Evolutionary conservation across 2,797 vertebrate genomes (phyloP).

Genomic region (Diceros bicornis): DNA sequence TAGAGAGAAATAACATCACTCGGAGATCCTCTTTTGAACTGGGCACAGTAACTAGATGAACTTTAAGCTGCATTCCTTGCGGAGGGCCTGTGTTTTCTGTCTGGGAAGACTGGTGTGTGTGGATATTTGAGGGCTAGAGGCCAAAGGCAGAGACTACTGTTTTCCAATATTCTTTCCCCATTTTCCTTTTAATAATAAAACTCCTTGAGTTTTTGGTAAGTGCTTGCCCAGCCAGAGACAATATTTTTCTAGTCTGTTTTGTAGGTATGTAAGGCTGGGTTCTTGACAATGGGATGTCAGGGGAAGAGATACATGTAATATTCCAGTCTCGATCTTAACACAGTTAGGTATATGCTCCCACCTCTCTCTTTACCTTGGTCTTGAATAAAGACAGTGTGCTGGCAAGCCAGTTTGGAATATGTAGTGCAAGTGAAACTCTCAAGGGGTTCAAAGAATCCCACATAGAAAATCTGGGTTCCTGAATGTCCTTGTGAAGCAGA

Average conservation of each 20-base stretch:
- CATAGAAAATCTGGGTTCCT: neutral
- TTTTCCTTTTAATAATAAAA: conserved; percentile 50
- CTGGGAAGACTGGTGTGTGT: neutral
- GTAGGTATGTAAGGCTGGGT: neutral
- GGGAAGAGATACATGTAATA: neutral
- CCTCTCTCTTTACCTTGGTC: neutral
- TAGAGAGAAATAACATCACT: neutral
- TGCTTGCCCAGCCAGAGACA: neutral
- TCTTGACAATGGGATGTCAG: neutral
- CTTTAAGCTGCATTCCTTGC: neutral
- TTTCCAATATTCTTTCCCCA: neutral
- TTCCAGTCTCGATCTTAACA: neutral
- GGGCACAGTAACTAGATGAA: neutral
- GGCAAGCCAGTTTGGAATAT: neutral
- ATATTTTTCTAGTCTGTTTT: neutral
- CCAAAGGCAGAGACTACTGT: conserved; percentile 1
- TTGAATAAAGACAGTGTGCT: neutral
- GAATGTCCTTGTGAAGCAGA: neutral
- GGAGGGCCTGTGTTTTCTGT: neutral
- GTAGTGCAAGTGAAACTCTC: neutral
- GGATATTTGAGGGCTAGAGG: neutral
- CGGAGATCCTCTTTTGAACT: neutral
- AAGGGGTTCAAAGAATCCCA: neutral
- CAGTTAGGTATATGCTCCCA: neutral
- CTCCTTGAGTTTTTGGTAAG: neutral